phyloP scores from a whole-genome alignment of 2,888 invertebrate species.

The Tachina grossa region DNA sequence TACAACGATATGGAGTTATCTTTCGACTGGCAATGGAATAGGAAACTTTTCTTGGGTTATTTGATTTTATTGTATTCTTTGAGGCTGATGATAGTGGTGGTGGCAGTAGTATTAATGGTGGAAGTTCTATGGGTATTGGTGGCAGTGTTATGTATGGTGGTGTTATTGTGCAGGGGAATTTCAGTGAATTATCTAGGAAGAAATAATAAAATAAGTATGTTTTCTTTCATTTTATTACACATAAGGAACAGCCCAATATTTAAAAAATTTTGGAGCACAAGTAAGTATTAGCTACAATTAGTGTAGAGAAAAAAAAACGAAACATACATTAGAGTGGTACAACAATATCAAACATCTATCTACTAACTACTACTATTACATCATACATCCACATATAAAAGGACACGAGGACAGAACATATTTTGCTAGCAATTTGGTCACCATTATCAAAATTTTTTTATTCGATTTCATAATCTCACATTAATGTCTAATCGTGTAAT shows the following conservation, averaged over 20 bases:
- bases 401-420: no score
- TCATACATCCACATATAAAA: no score
- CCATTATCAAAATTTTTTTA: no score
- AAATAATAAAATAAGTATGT: constrained; percentile 23
- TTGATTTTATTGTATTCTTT: constrained; percentile 2
- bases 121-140: neutral
- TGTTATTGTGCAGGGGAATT: constrained; percentile 17
- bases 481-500: no score
- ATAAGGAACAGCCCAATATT: no score
- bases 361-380: neutral
- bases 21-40: neutral
- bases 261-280: no score
- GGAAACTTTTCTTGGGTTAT: neutral
- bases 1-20: constrained; percentile 33
- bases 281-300: neutral
- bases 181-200: constrained; percentile 25
- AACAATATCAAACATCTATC: neutral
- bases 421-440: no score
- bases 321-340: neutral
- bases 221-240: no score
- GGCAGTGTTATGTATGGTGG: neutral
- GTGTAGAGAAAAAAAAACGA: neutral
- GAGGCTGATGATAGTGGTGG: constrained; percentile 12
- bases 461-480: no score
- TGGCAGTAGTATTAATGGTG: neutral